Conservation (phyloP, 2,888 invertebrate genomes). For the Bursaphelenchus okinawaensis region DNA sequence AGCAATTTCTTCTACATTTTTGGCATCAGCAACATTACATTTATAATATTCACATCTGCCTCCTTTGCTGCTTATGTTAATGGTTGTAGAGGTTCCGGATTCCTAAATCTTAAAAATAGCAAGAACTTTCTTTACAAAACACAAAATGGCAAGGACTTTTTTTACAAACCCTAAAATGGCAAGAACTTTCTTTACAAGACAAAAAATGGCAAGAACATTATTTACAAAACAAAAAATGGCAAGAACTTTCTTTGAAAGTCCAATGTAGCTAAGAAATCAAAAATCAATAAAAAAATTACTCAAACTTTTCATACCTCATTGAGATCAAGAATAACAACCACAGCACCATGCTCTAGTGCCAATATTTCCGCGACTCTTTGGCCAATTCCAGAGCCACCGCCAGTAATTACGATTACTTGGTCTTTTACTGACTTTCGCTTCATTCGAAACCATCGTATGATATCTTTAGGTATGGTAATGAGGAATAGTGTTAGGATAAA, state of each 20-base stretch:
- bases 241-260: not conserved
- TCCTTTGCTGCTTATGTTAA: not conserved
- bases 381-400: slow-evolving; percentile 53
- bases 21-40: not conserved
- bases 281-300: not conserved
- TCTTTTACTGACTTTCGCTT: slow-evolving; percentile 27
- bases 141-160: not conserved
- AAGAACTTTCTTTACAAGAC: not conserved
- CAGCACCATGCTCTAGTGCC: slow-evolving; percentile 39
- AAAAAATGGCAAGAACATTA: not conserved
- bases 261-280: not conserved
- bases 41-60: not conserved
- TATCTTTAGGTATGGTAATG: slow-evolving; percentile 46
- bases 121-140: not conserved
- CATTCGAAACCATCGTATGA: slow-evolving; percentile 24
- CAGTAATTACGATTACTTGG: slow-evolving; percentile 50
- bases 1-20: not conserved
- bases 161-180: not conserved
- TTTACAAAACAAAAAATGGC: not conserved
- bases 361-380: slow-evolving; percentile 48
- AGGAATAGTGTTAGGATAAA: slow-evolving; percentile 42
- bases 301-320: slow-evolving; percentile 30
- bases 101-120: not conserved
- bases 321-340: slow-evolving; percentile 52
- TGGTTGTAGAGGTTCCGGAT: not conserved